Percentiles rank a stretch among this genome's conserved stretches.
Evolutionary conservation across 2,797 vertebrate species (phyloP).

Genomic region (Karalla daura): DNA sequence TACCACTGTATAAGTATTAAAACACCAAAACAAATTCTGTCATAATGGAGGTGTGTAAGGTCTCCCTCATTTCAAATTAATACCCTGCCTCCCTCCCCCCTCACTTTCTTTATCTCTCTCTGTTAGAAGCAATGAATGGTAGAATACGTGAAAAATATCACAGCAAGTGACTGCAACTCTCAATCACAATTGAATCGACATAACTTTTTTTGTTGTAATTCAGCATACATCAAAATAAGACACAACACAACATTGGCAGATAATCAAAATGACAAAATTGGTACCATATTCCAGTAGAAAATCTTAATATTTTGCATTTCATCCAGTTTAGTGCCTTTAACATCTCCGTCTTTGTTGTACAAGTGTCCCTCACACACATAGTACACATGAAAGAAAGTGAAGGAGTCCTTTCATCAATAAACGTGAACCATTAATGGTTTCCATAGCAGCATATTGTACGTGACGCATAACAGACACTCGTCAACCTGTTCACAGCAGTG

Average conservation of each 20-base stretch:
- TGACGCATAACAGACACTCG: neutral
- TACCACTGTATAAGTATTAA: conserved; percentile 82
- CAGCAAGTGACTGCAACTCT: conserved; percentile 17
- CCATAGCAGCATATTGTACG: neutral
- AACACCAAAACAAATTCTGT: conserved; percentile 80
- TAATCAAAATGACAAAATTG: conserved; percentile 29
- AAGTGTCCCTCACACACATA: neutral
- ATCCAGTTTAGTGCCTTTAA: neutral
- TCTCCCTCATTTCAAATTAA: conserved; percentile 73
- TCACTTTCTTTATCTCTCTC: conserved; percentile 3
- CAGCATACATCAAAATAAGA: neutral
- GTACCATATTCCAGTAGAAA: neutral
- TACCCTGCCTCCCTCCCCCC: conserved; percentile 25
- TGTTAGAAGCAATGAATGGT: conserved; percentile 26
- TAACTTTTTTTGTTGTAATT: neutral
- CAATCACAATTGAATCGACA: conserved; percentile 19
- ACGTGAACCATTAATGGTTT: neutral
- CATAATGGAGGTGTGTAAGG: conserved; percentile 79
- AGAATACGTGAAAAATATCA: conserved; percentile 37
- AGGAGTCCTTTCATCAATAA: neutral
- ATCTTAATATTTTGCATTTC: conserved; percentile 2
- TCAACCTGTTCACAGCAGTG: neutral
- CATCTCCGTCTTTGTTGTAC: conserved; percentile 1
- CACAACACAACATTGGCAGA: neutral
- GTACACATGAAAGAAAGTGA: neutral